Conservation (phyloP, 2,113 vertebrate genomes). For the Accipiter virgatus region DNA sequence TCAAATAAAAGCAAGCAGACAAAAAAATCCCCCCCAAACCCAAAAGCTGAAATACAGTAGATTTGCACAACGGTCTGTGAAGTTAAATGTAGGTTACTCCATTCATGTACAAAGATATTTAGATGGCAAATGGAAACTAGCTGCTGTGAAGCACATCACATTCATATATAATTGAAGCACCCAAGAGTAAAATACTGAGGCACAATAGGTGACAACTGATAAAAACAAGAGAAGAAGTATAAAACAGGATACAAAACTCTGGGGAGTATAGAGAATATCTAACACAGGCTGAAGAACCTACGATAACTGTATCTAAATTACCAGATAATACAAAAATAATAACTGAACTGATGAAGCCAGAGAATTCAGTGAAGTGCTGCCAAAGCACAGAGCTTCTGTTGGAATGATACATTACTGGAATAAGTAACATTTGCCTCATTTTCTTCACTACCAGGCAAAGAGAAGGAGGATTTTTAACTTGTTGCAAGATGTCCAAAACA, state of each 20-base stretch:
- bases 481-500: not conserved
- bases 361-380: constrained; percentile 2
- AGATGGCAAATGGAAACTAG: constrained; percentile 67
- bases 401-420: not conserved
- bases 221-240: constrained; percentile 68
- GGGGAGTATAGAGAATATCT: constrained; percentile 55
- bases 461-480: not conserved
- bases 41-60: not conserved
- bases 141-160: constrained; percentile 60
- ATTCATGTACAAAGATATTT: constrained; percentile 63
- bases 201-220: constrained; percentile 75
- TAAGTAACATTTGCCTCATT: not conserved
- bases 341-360: constrained; percentile 16
- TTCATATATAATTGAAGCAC: constrained; percentile 80
- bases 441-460: not conserved
- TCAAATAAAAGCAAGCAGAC: constrained; percentile 15
- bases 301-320: constrained; percentile 69
- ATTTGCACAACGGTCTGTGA: constrained; percentile 49
- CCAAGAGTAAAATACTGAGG: constrained; percentile 70
- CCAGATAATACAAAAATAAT: constrained; percentile 64
- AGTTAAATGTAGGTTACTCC: constrained; percentile 68
- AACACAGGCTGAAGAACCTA: constrained; percentile 64
- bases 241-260: constrained; percentile 69
- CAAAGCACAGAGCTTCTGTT: not conserved
- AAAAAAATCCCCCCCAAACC: not conserved